These are phyloP conservation scores for Chionomys nivalis DNA, from an alignment of 2,113 vertebrate genomes.

Conservation along the genomic window DNA sequence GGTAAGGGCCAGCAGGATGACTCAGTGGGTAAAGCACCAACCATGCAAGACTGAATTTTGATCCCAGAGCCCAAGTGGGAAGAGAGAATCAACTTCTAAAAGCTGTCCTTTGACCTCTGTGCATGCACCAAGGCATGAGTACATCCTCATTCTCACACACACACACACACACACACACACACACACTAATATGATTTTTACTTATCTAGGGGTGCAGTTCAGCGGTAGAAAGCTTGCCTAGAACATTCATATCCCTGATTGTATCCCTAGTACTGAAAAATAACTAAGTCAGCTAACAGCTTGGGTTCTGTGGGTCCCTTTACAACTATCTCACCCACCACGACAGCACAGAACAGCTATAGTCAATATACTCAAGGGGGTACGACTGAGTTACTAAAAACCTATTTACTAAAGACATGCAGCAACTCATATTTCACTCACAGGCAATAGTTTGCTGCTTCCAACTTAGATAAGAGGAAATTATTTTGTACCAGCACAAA, in stretches of 20 bases:
- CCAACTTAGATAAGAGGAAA: neutral
- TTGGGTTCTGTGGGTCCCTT: neutral
- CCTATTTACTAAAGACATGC: neutral
- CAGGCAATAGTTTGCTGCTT: neutral
- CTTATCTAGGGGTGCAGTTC: neutral
- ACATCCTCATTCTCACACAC: neutral
- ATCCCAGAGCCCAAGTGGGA: neutral
- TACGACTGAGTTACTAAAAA: neutral
- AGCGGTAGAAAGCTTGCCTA: neutral
- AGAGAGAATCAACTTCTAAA: neutral
- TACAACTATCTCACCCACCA: neutral
- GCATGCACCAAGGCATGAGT: too few relatives aligned
- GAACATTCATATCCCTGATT: neutral
- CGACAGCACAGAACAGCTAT: neutral
- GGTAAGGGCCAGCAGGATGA: neutral
- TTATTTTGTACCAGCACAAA: neutral
- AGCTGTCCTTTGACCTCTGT: neutral
- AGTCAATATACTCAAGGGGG: neutral
- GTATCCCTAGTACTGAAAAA: neutral
- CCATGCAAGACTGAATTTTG: too few relatives aligned
- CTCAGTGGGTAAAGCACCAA: neutral
- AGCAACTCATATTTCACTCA: neutral
- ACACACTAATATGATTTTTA: neutral
- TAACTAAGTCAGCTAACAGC: too few relatives aligned
- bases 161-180: neutral